Evolutionary conservation across 2,888 invertebrate species (phyloP).

Genomic region (Neocrepidodera transversa): DNA sequence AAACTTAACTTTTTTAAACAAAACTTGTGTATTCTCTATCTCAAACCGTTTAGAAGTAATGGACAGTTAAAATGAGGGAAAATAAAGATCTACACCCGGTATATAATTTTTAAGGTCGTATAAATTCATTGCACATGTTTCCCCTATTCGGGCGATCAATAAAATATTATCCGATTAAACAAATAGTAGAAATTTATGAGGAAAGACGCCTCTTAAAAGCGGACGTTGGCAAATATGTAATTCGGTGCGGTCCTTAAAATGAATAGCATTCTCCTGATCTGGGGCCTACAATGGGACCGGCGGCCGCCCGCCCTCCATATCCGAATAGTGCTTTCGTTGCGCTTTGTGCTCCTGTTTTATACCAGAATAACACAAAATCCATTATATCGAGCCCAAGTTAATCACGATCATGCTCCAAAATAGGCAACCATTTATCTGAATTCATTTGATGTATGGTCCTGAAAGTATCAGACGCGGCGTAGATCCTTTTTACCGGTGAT

Average conservation of each 20-base stretch:
- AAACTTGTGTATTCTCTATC: no score
- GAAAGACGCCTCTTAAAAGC: conserved; percentile 3
- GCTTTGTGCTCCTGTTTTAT: conserved; percentile 29
- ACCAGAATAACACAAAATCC: conserved; percentile 28
- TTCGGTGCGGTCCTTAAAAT: conserved; percentile 10
- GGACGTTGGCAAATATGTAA: conserved; percentile 18
- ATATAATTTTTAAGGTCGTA: no score
- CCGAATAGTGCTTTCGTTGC: conserved; percentile 24
- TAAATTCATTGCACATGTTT: no score
- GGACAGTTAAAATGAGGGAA: no score
- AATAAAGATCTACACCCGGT: no score
- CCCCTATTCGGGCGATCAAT: no score
- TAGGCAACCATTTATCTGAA: conserved; percentile 38
- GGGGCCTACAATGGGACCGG: conserved; percentile 10
- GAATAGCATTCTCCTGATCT: conserved; percentile 2
- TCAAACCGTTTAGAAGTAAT: no score
- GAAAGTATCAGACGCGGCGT: conserved; percentile 41
- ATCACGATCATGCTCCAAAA: conserved; percentile 35
- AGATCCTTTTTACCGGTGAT: conserved; percentile 46
- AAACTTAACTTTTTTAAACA: no score
- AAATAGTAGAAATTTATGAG: conserved; percentile 7
- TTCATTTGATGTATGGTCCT: conserved; percentile 41
- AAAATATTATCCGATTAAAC: not conserved
- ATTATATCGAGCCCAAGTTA: conserved; percentile 31
- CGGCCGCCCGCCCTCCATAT: not conserved